Conservation (phyloP, 2,113 vertebrate species). For the Nothoprocta perdicaria region DNA sequence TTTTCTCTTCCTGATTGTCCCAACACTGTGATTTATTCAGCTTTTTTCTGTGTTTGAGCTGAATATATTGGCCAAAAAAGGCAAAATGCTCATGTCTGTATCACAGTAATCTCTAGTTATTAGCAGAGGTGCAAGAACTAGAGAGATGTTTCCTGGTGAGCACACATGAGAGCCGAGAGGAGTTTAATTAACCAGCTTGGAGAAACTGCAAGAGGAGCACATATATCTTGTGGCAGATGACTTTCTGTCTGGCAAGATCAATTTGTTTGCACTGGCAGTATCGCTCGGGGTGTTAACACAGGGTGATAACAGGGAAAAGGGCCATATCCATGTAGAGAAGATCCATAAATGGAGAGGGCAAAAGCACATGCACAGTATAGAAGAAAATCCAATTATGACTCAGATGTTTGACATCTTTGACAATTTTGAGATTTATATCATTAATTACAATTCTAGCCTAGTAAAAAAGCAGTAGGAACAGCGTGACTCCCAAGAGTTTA, state of each 20-base stretch:
- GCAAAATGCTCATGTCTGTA: background rate
- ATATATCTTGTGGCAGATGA: background rate
- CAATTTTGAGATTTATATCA: background rate
- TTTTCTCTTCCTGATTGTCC: background rate
- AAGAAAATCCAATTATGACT: background rate
- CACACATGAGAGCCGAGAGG: background rate
- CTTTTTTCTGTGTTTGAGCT: background rate
- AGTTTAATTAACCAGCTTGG: slow-evolving; percentile 9
- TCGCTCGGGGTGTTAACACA: background rate
- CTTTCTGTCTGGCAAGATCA: background rate
- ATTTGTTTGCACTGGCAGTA: slow-evolving; percentile 7
- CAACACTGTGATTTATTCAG: background rate
- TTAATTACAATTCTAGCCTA: background rate
- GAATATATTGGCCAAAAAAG: background rate
- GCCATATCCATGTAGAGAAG: background rate
- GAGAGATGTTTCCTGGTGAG: background rate
- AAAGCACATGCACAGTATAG: background rate
- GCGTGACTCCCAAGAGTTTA: background rate
- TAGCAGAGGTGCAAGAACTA: background rate
- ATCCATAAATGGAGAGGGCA: background rate
- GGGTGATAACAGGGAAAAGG: background rate
- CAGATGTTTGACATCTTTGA: background rate
- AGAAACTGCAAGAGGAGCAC: background rate
- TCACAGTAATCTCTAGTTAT: background rate
- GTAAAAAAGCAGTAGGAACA: background rate